These are phyloP conservation scores for Vombatus ursinus DNA, from an alignment of 2,113 vertebrate species.

Conservation along the genomic window DNA sequence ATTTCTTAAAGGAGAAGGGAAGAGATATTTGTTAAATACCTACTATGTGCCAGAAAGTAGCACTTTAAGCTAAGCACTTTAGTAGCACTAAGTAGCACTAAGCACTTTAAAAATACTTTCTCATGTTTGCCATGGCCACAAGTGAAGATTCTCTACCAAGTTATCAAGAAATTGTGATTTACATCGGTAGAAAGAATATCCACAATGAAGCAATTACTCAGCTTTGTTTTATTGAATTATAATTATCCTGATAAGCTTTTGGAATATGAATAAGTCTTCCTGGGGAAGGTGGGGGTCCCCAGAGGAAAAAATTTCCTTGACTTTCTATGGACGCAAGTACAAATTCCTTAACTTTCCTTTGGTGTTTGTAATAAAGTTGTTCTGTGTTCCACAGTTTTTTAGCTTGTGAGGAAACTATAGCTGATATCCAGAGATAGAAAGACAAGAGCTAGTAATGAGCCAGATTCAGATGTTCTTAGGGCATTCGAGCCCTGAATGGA, in stretches of 20 bases:
- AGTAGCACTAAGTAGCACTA: too few relatives aligned
- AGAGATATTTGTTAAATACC: neutral
- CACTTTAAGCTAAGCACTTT: too few relatives aligned
- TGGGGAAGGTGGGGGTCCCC: neutral
- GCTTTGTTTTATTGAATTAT: neutral
- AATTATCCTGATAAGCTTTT: neutral
- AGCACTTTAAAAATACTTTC: neutral
- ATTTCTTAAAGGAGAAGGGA: neutral
- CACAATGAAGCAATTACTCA: neutral
- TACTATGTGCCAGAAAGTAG: neutral
- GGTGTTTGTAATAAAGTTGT: neutral
- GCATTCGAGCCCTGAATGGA: neutral
- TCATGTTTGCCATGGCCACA: neutral
- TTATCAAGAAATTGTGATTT: neutral
- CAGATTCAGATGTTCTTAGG: neutral
- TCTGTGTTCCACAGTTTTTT: neutral
- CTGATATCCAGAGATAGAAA: neutral
- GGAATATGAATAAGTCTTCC: neutral
- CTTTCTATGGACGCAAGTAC: neutral
- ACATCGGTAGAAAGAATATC: neutral
- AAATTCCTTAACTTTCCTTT: neutral
- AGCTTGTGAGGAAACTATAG: neutral
- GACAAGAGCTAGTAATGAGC: neutral
- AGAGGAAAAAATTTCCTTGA: neutral
- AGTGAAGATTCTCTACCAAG: neutral